phyloP scores from a whole-genome alignment of 1,140 invertebrate genomes.

The Drosophila bipectinata region DNA sequence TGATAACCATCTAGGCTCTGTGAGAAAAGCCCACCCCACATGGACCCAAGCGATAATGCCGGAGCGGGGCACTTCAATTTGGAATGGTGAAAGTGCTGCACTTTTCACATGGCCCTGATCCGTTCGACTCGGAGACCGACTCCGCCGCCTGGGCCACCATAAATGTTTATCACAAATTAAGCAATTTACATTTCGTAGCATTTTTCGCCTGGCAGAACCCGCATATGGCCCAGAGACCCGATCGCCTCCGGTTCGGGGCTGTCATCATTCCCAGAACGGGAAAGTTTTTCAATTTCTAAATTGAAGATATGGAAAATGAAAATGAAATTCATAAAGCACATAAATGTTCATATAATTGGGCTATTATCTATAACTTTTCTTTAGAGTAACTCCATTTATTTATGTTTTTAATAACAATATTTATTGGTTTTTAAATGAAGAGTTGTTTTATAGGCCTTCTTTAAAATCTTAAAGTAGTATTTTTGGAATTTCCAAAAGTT shows the following conservation, averaged over 20 bases:
- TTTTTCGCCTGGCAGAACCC: slow-evolving; percentile 52
- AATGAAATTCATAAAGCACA: slow-evolving; percentile 72
- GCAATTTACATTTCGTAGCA: slow-evolving; percentile 72
- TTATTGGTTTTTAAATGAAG: too few species aligned
- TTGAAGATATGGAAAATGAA: slow-evolving; percentile 76
- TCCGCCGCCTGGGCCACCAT: slow-evolving; percentile 53
- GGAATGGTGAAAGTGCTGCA: slow-evolving; percentile 68
- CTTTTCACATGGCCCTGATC: slow-evolving; percentile 67
- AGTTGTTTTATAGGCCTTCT: too few species aligned
- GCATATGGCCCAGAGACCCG: slow-evolving; percentile 38
- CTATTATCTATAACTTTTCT: slow-evolving; percentile 63
- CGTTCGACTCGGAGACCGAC: slow-evolving; percentile 11
- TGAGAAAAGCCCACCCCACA: slow-evolving; percentile 31
- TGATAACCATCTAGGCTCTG: slow-evolving; percentile 30
- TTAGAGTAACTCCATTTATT: background rate
- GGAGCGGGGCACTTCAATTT: slow-evolving; percentile 34
- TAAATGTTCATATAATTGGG: slow-evolving; percentile 58
- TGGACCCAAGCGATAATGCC: background rate
- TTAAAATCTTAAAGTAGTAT: too few species aligned
- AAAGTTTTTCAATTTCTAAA: slow-evolving; percentile 70
- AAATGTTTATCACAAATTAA: slow-evolving; percentile 77
- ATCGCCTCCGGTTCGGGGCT: slow-evolving; percentile 26
- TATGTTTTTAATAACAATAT: too few species aligned
- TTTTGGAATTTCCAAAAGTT: too few species aligned
- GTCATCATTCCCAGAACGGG: slow-evolving; percentile 1